Evolutionary conservation across 1,140 invertebrate genomes (phyloP).

Genomic region (Tachypleus tridentatus): DNA sequence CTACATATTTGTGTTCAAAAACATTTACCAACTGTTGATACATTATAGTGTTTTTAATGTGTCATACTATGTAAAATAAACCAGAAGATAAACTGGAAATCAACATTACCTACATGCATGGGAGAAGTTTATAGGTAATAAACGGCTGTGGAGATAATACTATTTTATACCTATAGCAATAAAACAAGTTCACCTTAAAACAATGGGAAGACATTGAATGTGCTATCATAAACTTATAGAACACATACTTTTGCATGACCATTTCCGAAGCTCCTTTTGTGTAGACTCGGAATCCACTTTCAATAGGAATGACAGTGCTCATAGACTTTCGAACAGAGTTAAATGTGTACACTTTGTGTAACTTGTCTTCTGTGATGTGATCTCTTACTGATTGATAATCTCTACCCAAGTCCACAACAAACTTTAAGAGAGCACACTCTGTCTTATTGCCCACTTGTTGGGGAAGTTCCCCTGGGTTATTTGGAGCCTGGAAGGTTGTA

Average conservation of each 20-base stretch:
- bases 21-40: too few relatives aligned
- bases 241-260: conserved; percentile 95
- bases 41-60: too few relatives aligned
- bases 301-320: conserved; percentile 77
- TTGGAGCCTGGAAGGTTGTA: conserved; percentile 36
- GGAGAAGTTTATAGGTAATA: too few relatives aligned
- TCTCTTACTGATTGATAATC: conserved; percentile 85
- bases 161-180: too few relatives aligned
- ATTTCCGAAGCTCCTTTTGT: conserved; percentile 99
- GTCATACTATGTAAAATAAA: too few relatives aligned
- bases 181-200: too few relatives aligned
- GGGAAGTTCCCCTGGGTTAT: conserved; percentile 66
- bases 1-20: too few relatives aligned
- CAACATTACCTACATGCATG: too few relatives aligned
- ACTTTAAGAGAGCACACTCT: conserved; percentile 91
- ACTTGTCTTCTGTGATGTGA: conserved; percentile 73
- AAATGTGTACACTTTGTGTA: conserved; percentile 95
- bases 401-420: conserved; percentile 76
- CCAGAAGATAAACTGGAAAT: too few relatives aligned
- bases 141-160: too few relatives aligned
- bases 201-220: too few relatives aligned
- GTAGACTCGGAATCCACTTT: conserved; percentile 76
- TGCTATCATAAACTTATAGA: conserved; percentile 36
- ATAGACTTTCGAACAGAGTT: conserved; percentile 98
- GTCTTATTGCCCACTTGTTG: conserved; percentile 99